Base-by-base conservation (phyloP, 2,797 vertebrate genomes). In the Gouania willdenowi region DNA sequence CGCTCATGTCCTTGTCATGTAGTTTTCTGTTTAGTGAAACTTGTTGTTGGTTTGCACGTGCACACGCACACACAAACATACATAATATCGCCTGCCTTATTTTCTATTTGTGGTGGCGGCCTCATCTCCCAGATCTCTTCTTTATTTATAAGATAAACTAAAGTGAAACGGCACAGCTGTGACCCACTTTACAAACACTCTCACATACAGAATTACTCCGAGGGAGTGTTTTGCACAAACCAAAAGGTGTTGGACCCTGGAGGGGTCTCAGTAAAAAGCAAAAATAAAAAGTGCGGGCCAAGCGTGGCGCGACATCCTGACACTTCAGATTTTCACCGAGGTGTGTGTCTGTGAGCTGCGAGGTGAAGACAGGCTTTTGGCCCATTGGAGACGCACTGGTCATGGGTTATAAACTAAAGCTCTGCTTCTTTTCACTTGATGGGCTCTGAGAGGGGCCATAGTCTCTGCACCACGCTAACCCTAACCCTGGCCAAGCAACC, bases 391-490 rank as follows among this genome's bases (percentile, higher is more conserved):
- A 50, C 60, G 52, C 56, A 76, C 74, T 74, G 62, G 75, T 76
- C 64, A 70, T 58, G 56, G 58, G 48, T 75, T 70, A 66, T 66
- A 72, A n/a, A 80, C 80, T 64, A 76, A 75, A 78, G 47, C 60
- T 80, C 60, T 75, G 61, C 49, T 47, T 71, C 58, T 63, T 48
- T 30, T 66, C 68, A 50, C 54, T 47, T 41, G 57, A 65, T 28
- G 45, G 44, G 26, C 58, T 39, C 41, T 40, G 50, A 58, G 58
- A 45, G 26, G 21, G 49, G 23, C 34, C 38, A 52, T 52, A 65
- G 53, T 47, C 57, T 58, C 20, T 44, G 2, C 33, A n/a, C n/a
- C n/a, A n/a, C n/a, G n/a, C n/a, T n/a, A n/a, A n/a, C n/a, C n/a
- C n/a, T n/a, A n/a, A n/a, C n/a, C n/a, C n/a, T n/a, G n/a, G n/a